phyloP scores from a whole-genome alignment of 2,888 invertebrate genomes.

The Eilema griseolum region DNA sequence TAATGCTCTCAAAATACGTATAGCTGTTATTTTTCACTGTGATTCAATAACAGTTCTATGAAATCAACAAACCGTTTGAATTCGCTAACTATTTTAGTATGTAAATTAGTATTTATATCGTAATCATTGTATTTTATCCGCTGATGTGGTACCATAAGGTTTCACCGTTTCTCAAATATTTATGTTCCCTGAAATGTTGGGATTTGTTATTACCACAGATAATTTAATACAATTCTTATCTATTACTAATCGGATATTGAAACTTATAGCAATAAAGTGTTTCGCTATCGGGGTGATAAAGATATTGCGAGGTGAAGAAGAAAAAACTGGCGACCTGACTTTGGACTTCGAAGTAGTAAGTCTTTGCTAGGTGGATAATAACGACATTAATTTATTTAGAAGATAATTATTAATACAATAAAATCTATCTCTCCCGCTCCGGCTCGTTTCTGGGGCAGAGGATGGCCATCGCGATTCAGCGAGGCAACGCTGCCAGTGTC shows the following conservation, averaged over 20 bases:
- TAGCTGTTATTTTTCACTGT: slow-evolving; percentile 6
- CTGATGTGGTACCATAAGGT: slow-evolving; percentile 12
- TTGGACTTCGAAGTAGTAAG: no score
- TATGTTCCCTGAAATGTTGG: not conserved
- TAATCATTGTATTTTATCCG: slow-evolving; percentile 26
- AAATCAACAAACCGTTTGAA: slow-evolving; percentile 13
- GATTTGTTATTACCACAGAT: no score
- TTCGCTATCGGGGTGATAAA: not conserved
- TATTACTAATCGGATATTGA: not conserved
- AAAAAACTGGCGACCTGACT: not conserved
- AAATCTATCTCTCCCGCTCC: no score
- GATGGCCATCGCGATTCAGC: no score
- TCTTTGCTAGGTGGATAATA: no score
- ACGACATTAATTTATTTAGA: no score
- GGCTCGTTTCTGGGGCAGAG: no score
- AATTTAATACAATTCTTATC: no score
- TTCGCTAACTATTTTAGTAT: slow-evolving; percentile 17
- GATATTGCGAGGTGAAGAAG: not conserved
- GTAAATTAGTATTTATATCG: slow-evolving; percentile 27
- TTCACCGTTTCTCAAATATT: slow-evolving; percentile 17
- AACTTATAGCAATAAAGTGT: not conserved
- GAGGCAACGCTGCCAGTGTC: no score
- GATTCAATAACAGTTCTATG: slow-evolving; percentile 10
- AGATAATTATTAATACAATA: no score
- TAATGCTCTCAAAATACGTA: slow-evolving; percentile 8